Conservation (phyloP, 2,888 invertebrate species). For the Hydropsyche betteni region DNA sequence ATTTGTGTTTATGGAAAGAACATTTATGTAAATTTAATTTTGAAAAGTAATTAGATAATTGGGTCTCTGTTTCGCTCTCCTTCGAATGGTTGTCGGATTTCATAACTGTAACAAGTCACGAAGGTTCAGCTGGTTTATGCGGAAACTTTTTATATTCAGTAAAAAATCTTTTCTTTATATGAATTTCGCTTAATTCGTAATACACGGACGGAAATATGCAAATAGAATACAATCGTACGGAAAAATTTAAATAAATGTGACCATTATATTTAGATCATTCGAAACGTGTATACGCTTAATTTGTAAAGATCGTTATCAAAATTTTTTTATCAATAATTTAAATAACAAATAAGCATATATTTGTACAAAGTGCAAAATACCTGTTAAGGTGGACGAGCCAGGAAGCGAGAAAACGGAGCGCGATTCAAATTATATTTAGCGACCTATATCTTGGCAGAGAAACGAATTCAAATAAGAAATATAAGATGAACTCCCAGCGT, state of each 20-base stretch:
- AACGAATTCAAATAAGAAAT: conserved; percentile 42
- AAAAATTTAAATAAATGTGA: neutral
- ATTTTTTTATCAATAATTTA: neutral
- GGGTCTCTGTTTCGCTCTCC: conserved; percentile 32
- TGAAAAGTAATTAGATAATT: conserved; percentile 34
- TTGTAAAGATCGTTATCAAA: neutral
- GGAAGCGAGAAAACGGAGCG: conserved; percentile 40
- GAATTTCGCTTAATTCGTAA: too few relatives aligned
- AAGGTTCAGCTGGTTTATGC: conserved; percentile 24
- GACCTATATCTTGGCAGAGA: conserved; percentile 45
- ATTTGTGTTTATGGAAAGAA: conserved; percentile 20
- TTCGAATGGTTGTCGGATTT: conserved; percentile 6
- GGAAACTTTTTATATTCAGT: neutral
- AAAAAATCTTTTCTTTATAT: too few relatives aligned
- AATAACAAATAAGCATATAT: neutral
- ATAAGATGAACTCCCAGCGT: conserved; percentile 36
- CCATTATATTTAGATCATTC: neutral
- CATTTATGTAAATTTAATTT: conserved; percentile 35
- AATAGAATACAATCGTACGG: too few relatives aligned
- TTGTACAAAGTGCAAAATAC: conserved; percentile 4
- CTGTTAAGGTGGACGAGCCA: conserved; percentile 43
- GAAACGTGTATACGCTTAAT: neutral
- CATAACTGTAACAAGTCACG: conserved; percentile 33
- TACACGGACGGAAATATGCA: too few relatives aligned
- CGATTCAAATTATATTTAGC: conserved; percentile 46